Evolutionary conservation across 2,888 invertebrate genomes (phyloP).

Genomic region (Ennomos quercinarius): DNA sequence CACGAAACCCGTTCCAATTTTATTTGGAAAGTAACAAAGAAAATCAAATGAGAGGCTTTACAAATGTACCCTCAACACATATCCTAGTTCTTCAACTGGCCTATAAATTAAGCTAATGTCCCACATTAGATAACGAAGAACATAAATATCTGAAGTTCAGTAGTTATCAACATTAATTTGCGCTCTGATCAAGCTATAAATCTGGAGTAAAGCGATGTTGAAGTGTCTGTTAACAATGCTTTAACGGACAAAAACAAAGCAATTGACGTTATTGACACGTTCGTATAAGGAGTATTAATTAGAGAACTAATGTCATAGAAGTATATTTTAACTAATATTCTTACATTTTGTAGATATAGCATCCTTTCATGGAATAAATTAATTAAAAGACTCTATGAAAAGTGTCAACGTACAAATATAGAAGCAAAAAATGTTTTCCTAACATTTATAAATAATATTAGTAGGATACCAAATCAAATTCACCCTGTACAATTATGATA

Average conservation of each 20-base stretch:
- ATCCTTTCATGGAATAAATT: no score
- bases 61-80: background rate
- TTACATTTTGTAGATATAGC: no score
- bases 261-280: slow-evolving; percentile 45
- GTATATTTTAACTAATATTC: background rate
- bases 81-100: slow-evolving; percentile 14
- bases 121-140: slow-evolving; percentile 42
- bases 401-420: no score
- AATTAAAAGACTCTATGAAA: no score
- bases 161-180: slow-evolving; percentile 60
- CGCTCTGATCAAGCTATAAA: slow-evolving; percentile 55
- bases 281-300: slow-evolving; percentile 7
- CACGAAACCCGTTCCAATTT: no score
- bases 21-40: slow-evolving; percentile 6
- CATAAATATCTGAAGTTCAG: slow-evolving; percentile 49
- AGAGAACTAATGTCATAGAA: background rate
- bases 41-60: slow-evolving; percentile 3
- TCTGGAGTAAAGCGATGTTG: slow-evolving; percentile 42
- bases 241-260: slow-evolving; percentile 53
- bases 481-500: no score
- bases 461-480: no score
- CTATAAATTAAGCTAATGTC: slow-evolving; percentile 48
- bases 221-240: slow-evolving; percentile 45
- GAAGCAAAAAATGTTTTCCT: no score
- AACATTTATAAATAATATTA: no score